These are phyloP conservation scores for Pteronura brasiliensis DNA, from an alignment of 2,113 vertebrate genomes.

Conservation along the genomic window DNA sequence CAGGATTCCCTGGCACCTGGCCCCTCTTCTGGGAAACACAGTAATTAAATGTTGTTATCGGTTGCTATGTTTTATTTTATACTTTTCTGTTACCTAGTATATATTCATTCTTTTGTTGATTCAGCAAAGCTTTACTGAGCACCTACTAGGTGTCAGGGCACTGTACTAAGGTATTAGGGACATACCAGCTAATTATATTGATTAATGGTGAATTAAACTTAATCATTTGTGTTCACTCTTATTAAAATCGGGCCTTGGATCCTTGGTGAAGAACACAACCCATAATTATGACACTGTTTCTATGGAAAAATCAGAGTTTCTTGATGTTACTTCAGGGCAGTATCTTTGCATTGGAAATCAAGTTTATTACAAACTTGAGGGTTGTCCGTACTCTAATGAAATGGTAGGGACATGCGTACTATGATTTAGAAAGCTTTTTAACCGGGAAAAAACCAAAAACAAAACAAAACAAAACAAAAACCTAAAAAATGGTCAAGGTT, in stretches of 20 bases:
- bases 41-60: neutral
- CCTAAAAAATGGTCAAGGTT: neutral
- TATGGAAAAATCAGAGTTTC: neutral
- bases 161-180: neutral
- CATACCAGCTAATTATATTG: neutral
- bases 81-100: neutral
- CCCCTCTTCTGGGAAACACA: neutral
- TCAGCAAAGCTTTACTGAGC: neutral
- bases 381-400: neutral
- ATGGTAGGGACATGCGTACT: neutral
- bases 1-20: neutral
- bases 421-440: neutral
- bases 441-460: neutral
- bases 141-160: neutral
- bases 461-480: too few species aligned
- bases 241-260: neutral
- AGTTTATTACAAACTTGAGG: neutral
- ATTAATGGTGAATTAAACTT: neutral
- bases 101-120: neutral
- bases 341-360: neutral
- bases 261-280: neutral
- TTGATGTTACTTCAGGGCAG: neutral
- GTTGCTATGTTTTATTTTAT: neutral
- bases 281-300: neutral
- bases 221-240: neutral